phyloP scores from a whole-genome alignment of 64 coral and sea anemone species.

The Astreopora myriophthalma region DNA sequence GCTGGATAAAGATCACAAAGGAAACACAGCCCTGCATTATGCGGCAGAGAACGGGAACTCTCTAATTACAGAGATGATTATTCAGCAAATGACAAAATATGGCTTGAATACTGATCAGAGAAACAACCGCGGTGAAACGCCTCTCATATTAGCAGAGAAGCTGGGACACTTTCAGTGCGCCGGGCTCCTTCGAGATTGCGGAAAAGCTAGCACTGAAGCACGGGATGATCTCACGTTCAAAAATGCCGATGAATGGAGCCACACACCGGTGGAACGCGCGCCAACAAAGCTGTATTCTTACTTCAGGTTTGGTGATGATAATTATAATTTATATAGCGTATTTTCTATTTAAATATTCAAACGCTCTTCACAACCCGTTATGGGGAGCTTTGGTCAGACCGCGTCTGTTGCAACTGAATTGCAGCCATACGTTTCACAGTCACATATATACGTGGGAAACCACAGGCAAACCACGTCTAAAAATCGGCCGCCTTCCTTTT shows the following conservation, averaged over 20 bases:
- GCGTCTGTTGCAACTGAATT: too few species aligned
- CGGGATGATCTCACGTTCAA: not conserved
- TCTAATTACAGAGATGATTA: not conserved
- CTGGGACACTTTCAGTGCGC: constrained; percentile 24
- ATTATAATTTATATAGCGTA: too few species aligned
- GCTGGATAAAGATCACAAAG: constrained; percentile 39
- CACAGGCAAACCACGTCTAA: too few species aligned
- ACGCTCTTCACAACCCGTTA: too few species aligned
- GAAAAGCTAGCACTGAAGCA: not conserved
- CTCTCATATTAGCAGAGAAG: constrained; percentile 47
- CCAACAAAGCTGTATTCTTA: not conserved
- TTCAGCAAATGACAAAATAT: constrained; percentile 45
- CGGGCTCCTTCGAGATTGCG: not conserved
- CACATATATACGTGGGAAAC: too few species aligned
- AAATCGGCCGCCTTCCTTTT: too few species aligned
- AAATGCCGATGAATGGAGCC: constrained; percentile 31
- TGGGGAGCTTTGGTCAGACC: too few species aligned
- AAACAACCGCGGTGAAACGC: constrained; percentile 48
- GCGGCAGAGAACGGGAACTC: constrained; percentile 23
- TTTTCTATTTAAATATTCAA: too few species aligned
- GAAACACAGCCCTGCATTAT: constrained; percentile 51
- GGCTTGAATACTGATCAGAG: constrained; percentile 23
- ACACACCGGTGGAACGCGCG: not conserved
- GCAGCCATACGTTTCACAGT: too few species aligned
- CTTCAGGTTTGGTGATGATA: constrained; percentile 15